A percentile compares a stretch with the other conserved stretches of the same genome.
These are phyloP conservation scores for Propithecus coquereli DNA, from an alignment of 2,113 vertebrate genomes.

Conservation along the genomic window DNA sequence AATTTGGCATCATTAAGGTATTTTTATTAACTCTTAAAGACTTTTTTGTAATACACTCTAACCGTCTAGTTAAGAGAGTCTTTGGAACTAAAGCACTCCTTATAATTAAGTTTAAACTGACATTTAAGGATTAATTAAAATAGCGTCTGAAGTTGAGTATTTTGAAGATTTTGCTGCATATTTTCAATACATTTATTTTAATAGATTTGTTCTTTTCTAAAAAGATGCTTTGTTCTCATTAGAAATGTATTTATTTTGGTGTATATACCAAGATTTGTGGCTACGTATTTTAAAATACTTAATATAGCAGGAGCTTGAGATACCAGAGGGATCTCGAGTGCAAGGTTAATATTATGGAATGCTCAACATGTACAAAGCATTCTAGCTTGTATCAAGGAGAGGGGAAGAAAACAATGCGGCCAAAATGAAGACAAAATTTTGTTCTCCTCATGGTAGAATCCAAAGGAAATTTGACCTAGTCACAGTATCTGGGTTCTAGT, in stretches of 20 bases:
- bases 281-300: conserved; percentile 26
- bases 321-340: neutral
- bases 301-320: neutral
- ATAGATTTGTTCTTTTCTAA: neutral
- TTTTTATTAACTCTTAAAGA: conserved; percentile 10
- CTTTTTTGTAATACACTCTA: neutral
- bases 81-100: neutral
- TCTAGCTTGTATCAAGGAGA: neutral
- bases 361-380: neutral
- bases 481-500: neutral
- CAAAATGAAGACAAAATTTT: neutral
- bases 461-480: neutral
- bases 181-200: neutral
- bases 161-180: conserved; percentile 22
- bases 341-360: neutral
- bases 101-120: neutral
- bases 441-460: neutral
- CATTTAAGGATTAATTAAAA: conserved; percentile 12
- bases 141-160: neutral
- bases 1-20: neutral
- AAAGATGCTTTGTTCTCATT: neutral
- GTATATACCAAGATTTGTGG: neutral
- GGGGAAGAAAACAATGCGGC: neutral
- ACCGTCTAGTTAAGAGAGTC: neutral
- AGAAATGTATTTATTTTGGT: conserved; percentile 19